Evolutionary conservation across 2,797 vertebrate species (phyloP).

Genomic region (Acanthurus lineatus): DNA sequence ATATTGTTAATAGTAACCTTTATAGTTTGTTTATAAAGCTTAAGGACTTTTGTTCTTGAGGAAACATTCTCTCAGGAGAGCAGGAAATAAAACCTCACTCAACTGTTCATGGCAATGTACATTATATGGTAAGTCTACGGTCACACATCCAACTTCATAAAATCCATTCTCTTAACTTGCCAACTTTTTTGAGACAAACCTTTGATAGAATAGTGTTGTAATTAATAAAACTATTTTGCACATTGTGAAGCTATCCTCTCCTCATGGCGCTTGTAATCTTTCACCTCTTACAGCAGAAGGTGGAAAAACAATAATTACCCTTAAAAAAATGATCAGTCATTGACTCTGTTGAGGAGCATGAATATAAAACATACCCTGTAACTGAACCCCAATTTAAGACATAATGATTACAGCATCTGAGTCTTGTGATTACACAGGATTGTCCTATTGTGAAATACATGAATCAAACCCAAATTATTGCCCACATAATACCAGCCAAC

Average conservation of each 20-base stretch:
- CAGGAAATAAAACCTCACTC: slow-evolving; percentile 33
- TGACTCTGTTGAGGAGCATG: slow-evolving; percentile 43
- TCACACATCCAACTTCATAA: slow-evolving; percentile 41
- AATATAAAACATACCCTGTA: slow-evolving; percentile 39
- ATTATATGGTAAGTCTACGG: slow-evolving; percentile 33
- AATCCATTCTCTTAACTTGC: not conserved
- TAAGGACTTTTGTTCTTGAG: slow-evolving; percentile 65
- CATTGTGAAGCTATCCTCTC: slow-evolving; percentile 16
- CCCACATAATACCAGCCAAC: slow-evolving; percentile 32
- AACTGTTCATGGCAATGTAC: slow-evolving; percentile 39
- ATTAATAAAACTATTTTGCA: slow-evolving; percentile 23
- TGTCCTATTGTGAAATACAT: slow-evolving; percentile 27
- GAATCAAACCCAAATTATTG: slow-evolving; percentile 18
- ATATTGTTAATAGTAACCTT: slow-evolving; percentile 72
- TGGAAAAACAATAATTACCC: slow-evolving; percentile 6
- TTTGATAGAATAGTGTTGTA: slow-evolving; percentile 38
- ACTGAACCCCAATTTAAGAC: slow-evolving; percentile 28
- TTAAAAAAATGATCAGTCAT: slow-evolving; percentile 33
- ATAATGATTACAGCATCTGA: slow-evolving; percentile 30
- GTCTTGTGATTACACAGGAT: slow-evolving; percentile 34
- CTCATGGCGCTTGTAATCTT: slow-evolving; percentile 20
- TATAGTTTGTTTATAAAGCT: slow-evolving; percentile 75
- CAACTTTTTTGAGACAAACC: slow-evolving; percentile 17
- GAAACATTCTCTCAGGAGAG: slow-evolving; percentile 51
- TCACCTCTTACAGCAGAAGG: slow-evolving; percentile 33